Base-by-base conservation (phyloP, 2,888 invertebrate species). In the Beris chalybata region DNA sequence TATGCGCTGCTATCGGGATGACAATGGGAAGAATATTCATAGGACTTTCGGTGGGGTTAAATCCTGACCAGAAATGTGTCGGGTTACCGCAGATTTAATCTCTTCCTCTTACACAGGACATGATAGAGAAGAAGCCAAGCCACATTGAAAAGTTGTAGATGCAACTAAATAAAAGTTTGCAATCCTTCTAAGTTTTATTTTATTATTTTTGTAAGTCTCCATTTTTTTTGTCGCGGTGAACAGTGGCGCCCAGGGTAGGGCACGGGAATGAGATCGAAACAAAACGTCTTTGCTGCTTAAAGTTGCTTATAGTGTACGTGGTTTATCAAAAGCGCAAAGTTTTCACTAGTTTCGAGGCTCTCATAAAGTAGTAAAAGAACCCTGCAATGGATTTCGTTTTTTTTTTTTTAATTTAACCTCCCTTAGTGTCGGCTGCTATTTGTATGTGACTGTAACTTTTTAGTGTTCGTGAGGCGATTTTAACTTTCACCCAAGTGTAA, bases 111-210 rank as follows among this genome's bases (percentile, higher is more conserved):
- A 9, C 38, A 38, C 38, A 38, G 7, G 38, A 38, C 38, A 38
- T 9, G 5, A 7, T 38, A 38, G 38, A 38, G 38, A 38, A 9
- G 38, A 38, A 9, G 7, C 38, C 5, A 38, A 38, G 38, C 9
- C 38, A 38, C 38, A 13, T 38, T 43, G 61, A 52, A 52, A 61
- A 61, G 55, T 68, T 44, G 22, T 22, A 47, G 55, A 68, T 59
- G 61, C 58, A 68, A 68, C 65, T 61, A 63, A 68, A 68, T 65
- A 65, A 68, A 68, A 65, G 43, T 68, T 68, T 67, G n/a, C 45
- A 6, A 29, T 29, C 50, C 22, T 38, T 38, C 38, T 61, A 11
- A 61, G 38, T 52, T 52, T 61, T 61, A 13, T 61, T 48, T 38
- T 38, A 5, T 38, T 38, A 38, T 38, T 7, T 38, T 38, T 3